Percentiles rank a stretch among this genome's conserved stretches.
Conservation (phyloP, 2,797 vertebrate species). For the Fistularia commersonii region DNA sequence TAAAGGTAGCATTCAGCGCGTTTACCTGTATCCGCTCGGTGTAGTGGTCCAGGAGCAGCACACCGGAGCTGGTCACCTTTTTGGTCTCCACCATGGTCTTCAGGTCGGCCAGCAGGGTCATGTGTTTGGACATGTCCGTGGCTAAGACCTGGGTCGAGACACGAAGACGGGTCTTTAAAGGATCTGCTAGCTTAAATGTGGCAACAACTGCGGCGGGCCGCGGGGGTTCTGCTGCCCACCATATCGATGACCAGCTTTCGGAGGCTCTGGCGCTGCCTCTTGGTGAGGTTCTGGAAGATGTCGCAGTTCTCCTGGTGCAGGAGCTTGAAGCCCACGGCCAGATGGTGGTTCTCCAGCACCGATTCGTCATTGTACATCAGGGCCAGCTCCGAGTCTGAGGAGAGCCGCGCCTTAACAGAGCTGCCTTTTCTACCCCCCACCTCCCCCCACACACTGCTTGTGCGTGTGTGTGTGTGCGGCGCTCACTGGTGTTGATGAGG, state of each 20-base stretch:
- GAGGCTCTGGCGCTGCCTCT: conserved; percentile 92
- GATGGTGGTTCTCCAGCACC: conserved; percentile 95
- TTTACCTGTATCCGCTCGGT: conserved; percentile 95
- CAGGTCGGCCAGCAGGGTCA: conserved; percentile 93
- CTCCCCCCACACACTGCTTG: too few species aligned
- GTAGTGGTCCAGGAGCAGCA: conserved; percentile 94
- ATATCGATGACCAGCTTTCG: conserved; percentile 97
- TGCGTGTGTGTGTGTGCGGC: background rate
- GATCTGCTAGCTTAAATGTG: too few species aligned
- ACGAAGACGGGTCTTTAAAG: background rate
- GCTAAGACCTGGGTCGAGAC: conserved; percentile 83
- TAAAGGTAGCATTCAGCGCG: background rate
- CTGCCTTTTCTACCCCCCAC: too few species aligned
- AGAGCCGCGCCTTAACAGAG: background rate
- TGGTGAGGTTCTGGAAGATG: conserved; percentile 97
- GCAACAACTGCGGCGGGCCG: too few species aligned
- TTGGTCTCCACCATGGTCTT: conserved; percentile 99
- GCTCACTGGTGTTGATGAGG: conserved; percentile 88
- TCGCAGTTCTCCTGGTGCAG: conserved; percentile 96
- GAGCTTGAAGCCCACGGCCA: conserved; percentile 95
- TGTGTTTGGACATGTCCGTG: conserved; percentile 99
- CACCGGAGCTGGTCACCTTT: conserved; percentile 96
- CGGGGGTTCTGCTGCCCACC: conserved; percentile 65
- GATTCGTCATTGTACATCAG: conserved; percentile 98
- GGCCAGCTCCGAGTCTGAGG: conserved; percentile 91